Conservation (phyloP, 2,797 vertebrate species). For the Scleropages formosus region DNA sequence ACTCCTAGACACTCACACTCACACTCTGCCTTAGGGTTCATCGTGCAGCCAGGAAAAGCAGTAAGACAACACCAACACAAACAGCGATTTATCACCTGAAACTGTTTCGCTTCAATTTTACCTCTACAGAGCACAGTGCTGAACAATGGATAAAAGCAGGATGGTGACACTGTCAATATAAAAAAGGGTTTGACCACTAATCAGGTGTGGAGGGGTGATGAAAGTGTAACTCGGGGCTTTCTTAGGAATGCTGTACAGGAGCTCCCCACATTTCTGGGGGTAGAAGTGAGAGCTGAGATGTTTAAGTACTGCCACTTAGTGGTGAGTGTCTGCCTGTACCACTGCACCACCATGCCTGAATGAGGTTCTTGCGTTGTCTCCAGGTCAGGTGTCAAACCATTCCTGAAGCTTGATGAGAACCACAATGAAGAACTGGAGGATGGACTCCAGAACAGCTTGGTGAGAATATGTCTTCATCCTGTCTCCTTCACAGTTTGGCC, state of each 20-base stretch:
- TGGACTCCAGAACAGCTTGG: conserved; percentile 47
- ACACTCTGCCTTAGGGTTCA: too few species aligned
- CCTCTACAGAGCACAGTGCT: too few species aligned
- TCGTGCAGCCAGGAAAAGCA: too few species aligned
- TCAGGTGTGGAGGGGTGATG: conserved; percentile 21
- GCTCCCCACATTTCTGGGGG: too few species aligned
- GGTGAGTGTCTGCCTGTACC: too few species aligned
- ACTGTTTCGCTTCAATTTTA: too few species aligned
- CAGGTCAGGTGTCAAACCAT: conserved; percentile 68
- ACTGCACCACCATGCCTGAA: too few species aligned
- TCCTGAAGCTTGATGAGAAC: conserved; percentile 73
- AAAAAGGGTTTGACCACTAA: conserved; percentile 12
- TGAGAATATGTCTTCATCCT: conserved; percentile 3
- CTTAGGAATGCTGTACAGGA: too few species aligned
- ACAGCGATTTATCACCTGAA: too few species aligned
- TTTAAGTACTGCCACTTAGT: conserved; percentile 31
- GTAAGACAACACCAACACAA: too few species aligned
- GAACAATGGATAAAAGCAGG: conserved; percentile 26
- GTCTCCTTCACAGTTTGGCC: neutral
- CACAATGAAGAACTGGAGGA: conserved; percentile 62
- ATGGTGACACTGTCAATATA: conserved; percentile 31
- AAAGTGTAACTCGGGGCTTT: neutral
- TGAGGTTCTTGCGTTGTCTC: too few species aligned
- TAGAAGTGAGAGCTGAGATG: neutral
- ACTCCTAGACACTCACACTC: too few species aligned